Percentiles rank a stretch among this genome's conserved stretches.
Conservation (phyloP, 2,113 vertebrate species). For the Setophaga coronata region DNA sequence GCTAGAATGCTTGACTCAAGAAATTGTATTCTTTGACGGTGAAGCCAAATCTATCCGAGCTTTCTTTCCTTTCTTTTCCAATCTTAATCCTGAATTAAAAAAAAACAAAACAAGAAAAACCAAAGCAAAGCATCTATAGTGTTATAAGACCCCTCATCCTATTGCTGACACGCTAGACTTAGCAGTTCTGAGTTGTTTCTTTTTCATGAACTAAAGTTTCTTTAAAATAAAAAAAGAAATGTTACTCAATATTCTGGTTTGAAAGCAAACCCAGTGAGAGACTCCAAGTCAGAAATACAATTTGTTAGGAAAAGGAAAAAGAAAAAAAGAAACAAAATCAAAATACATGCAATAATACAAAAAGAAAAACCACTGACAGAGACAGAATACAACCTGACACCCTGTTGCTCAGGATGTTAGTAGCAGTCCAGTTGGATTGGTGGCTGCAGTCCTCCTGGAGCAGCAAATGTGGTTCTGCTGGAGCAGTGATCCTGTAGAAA, state of each 20-base stretch:
- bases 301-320: too few species aligned
- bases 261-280: too few species aligned
- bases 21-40: constrained; percentile 1
- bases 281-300: too few species aligned
- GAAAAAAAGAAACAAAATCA: too few species aligned
- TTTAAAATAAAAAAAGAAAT: neutral
- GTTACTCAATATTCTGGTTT: neutral
- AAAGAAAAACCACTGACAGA: too few species aligned
- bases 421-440: too few species aligned
- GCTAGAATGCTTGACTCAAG: neutral
- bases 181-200: neutral
- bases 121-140: neutral
- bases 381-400: too few species aligned
- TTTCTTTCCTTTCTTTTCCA: neutral
- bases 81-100: neutral
- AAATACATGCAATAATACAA: too few species aligned
- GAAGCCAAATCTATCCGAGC: neutral
- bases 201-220: neutral
- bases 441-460: too few species aligned
- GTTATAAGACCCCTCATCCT: neutral
- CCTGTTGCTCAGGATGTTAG: too few species aligned
- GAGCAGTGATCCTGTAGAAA: too few species aligned
- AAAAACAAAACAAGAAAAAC: neutral
- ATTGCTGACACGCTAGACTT: neutral
- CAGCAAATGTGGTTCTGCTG: too few species aligned